phyloP scores from a whole-genome alignment of 2,888 invertebrate genomes.

The Troilus luridus region DNA sequence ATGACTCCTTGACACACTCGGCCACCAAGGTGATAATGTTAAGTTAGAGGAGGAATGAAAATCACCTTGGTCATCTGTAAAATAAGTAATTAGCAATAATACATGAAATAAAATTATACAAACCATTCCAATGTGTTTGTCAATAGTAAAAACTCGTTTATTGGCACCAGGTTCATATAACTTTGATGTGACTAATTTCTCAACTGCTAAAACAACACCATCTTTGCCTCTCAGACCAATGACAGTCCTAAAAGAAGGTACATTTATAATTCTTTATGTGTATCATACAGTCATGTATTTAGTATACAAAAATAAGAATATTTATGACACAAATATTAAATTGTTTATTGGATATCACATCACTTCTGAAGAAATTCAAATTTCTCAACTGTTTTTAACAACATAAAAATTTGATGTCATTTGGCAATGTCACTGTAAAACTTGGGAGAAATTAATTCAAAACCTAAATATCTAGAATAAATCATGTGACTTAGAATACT shows the following conservation, averaged over 20 bases:
- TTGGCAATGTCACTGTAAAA: too few species aligned
- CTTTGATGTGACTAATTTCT: slow-evolving; percentile 95
- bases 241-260: slow-evolving; percentile 78
- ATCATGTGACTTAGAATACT: background rate
- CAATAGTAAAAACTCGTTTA: slow-evolving; percentile 91
- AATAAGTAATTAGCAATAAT: background rate
- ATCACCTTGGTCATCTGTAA: too few species aligned
- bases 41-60: too few species aligned
- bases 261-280: too few species aligned
- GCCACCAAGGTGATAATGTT: too few species aligned
- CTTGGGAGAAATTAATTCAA: background rate
- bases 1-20: too few species aligned
- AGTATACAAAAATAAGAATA: too few species aligned
- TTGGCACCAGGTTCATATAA: slow-evolving; percentile 94
- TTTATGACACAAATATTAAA: too few species aligned
- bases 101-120: slow-evolving; percentile 61
- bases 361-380: background rate
- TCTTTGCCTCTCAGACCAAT: slow-evolving; percentile 95
- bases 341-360: too few species aligned
- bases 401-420: background rate
- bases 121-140: slow-evolving; percentile 95
- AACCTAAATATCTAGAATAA: background rate
- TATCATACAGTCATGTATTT: too few species aligned
- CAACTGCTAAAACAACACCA: slow-evolving; percentile 97
- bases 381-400: background rate